These are phyloP conservation scores for Lagopus muta DNA, from an alignment of 2,113 vertebrate genomes.

Conservation along the genomic window DNA sequence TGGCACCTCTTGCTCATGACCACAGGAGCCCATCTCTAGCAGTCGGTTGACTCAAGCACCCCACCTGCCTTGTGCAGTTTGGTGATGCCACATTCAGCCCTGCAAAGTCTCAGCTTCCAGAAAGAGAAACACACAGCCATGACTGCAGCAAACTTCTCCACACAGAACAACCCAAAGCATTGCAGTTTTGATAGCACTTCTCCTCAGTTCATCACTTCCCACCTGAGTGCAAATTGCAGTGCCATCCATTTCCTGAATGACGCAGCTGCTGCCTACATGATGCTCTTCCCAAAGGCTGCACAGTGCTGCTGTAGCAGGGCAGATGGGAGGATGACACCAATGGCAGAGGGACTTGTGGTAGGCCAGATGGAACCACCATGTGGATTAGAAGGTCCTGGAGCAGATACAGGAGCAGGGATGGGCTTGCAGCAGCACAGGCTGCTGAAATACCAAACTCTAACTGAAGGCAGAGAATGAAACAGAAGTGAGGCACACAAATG, in stretches of 20 bases:
- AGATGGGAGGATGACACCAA: accelerated
- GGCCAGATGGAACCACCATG: accelerated
- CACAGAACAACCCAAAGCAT: not conserved
- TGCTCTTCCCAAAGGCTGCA: not conserved
- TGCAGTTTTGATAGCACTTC: not conserved
- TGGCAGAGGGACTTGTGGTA: not conserved
- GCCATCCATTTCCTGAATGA: not conserved
- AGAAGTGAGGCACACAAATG: not conserved
- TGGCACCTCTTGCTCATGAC: accelerated
- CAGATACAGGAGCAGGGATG: not conserved
- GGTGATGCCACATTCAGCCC: not conserved
- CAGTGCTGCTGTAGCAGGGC: not conserved
- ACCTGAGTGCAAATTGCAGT: accelerated
- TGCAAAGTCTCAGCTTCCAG: not conserved
- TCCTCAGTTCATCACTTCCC: not conserved
- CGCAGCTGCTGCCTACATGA: not conserved
- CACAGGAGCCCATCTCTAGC: not conserved
- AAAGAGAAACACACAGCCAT: not conserved
- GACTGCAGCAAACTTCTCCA: not conserved
- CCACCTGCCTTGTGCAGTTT: not conserved
- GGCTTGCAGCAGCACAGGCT: not conserved
- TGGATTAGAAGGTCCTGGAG: accelerated
- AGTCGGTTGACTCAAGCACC: accelerated
- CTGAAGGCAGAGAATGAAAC: not conserved
- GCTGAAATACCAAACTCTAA: not conserved